Evolutionary conservation across 2,113 vertebrate genomes (phyloP).

Genomic region (Nothocercus julius): DNA sequence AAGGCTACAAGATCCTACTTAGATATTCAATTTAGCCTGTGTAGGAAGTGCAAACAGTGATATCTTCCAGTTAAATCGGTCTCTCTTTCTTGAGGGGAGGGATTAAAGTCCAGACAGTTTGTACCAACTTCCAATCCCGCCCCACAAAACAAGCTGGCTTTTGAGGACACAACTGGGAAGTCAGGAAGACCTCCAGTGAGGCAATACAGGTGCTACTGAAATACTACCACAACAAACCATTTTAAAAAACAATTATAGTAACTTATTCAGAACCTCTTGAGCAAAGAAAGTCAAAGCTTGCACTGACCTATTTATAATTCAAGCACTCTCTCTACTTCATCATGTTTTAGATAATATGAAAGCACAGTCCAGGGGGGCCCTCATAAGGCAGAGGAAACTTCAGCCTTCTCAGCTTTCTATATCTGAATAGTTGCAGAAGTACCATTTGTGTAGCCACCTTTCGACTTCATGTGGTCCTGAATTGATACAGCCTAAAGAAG

Average conservation of each 20-base stretch:
- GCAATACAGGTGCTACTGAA: not conserved
- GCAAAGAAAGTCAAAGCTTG: not conserved
- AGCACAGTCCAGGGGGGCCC: not conserved
- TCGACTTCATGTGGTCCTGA: constrained; percentile 90
- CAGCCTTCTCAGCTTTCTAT: constrained; percentile 70
- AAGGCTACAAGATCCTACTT: not conserved
- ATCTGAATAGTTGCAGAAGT: constrained; percentile 78
- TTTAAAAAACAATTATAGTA: not conserved
- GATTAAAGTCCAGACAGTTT: not conserved
- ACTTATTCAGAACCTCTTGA: not conserved
- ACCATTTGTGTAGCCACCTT: constrained; percentile 84
- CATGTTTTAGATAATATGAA: not conserved
- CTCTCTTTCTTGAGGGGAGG: not conserved
- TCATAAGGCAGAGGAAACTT: not conserved
- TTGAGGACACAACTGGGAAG: not conserved
- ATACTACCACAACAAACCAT: not conserved
- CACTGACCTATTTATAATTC: constrained; percentile 19
- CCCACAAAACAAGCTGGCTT: not conserved
- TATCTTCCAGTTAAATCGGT: not conserved
- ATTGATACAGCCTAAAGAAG: constrained; percentile 79
- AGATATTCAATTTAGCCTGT: not conserved
- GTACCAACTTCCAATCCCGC: not conserved
- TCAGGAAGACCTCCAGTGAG: not conserved
- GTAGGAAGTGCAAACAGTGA: not conserved
- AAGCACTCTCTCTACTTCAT: not conserved